Base-by-base conservation (phyloP, 2,797 vertebrate species). In the Lagocephalus sceleratus region DNA sequence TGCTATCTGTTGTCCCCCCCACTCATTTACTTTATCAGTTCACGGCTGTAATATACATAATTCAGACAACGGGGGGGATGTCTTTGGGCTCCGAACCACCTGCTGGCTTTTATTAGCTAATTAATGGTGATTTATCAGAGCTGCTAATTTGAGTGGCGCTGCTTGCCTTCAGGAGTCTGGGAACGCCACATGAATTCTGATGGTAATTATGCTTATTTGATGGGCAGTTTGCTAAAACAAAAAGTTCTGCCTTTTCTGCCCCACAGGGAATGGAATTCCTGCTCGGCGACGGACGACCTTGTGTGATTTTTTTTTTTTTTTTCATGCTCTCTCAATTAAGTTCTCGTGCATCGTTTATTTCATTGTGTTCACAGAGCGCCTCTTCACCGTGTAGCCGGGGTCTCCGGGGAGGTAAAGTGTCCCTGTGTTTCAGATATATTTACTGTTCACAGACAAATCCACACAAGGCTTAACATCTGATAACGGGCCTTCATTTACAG, bases 21-120 rank as follows among this genome's bases (percentile, higher is more conserved):
- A 79, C 93, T 91, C 88, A 90, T 92, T 92, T 91, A 87, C 84
- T 92, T 85, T 88, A 88, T 90, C 90, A 90, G 90, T 88, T 84
- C 85, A 76, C 75, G 76, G 85, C 83, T 91, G 81, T 87, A 89
- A 88, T 93, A 94, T 95, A 92, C 93, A 95, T 95, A 94, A 97
- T 97, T 96, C 93, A 96, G 92, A 91, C 88, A 92, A 93, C 90
- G 76, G 83, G 83, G 92, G 91, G 93, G 93, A 93, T 93, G 89
- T 94, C 93, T 95, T 90, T 91, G 90, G 91, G 92, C 94, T 92
- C 86, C 74, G 80, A 97, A 94, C 92, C 92, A 96, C 94, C 93
- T 98, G 94, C 94, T 96, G 90, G 91, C 90, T 94, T 95, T 94
- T 94, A 96, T 96, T 95, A 96, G 91, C 92, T 96, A 97, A 96